phyloP scores from a whole-genome alignment of 2,113 vertebrate genomes.

The Scomber scombrus region DNA sequence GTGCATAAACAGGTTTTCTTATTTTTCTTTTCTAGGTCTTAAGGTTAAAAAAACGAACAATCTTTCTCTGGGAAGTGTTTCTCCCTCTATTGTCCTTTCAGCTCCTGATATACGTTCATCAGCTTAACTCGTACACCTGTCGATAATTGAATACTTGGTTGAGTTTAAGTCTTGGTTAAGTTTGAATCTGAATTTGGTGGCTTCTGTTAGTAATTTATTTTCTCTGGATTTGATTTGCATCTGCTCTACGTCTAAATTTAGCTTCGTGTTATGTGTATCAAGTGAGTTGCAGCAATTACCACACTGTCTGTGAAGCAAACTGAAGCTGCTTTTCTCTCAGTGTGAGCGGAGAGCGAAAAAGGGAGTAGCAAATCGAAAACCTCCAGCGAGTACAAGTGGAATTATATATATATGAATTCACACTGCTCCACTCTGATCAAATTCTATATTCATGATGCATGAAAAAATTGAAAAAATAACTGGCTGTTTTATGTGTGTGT shows the following conservation, averaged over 20 bases:
- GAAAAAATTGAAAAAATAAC: not conserved
- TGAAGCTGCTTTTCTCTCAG: not conserved
- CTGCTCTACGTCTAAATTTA: not conserved
- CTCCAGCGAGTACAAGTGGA: not conserved
- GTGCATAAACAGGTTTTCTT: not conserved
- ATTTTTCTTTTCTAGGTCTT: not conserved
- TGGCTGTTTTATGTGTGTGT: conserved; percentile 8
- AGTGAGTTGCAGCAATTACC: not conserved
- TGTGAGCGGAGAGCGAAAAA: not conserved
- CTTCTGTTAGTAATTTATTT: not conserved
- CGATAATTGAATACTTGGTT: too few species aligned
- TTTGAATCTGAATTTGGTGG: not conserved
- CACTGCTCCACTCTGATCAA: conserved; percentile 4
- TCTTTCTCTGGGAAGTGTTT: too few species aligned
- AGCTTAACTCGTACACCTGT: not conserved
- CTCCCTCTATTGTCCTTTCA: too few species aligned
- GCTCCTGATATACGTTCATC: not conserved
- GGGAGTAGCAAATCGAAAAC: conserved; percentile 3
- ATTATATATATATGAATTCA: not conserved
- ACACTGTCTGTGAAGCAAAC: not conserved
- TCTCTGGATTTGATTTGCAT: not conserved
- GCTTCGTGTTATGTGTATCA: not conserved
- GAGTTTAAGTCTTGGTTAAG: too few species aligned
- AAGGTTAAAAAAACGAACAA: not conserved
- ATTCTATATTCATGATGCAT: not conserved